Conservation (phyloP, 1,140 invertebrate species). For the Drosophila tristis region DNA sequence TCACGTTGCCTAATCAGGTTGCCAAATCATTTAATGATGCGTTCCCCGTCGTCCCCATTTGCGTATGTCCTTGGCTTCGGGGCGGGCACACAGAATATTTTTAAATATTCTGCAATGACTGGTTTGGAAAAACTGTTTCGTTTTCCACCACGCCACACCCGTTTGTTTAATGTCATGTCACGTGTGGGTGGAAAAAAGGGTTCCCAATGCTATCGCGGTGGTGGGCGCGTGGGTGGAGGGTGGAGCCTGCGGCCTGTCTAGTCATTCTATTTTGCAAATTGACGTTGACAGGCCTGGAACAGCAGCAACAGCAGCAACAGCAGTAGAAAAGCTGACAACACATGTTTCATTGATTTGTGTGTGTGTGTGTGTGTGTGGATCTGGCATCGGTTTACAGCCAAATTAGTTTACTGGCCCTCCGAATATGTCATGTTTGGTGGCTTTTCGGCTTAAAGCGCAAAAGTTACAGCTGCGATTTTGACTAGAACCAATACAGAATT, state of each 20-base stretch:
- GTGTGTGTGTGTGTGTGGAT: neutral
- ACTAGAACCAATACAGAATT: no score
- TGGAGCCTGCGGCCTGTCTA: slow-evolving; percentile 30
- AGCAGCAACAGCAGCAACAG: slow-evolving; percentile 5
- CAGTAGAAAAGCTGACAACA: slow-evolving; percentile 17
- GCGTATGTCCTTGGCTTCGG: neutral
- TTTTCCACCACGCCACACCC: neutral
- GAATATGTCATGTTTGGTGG: slow-evolving; percentile 28
- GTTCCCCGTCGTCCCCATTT: neutral
- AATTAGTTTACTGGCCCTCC: slow-evolving; percentile 43
- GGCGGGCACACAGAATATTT: slow-evolving; percentile 20
- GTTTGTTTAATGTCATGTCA: slow-evolving; percentile 16
- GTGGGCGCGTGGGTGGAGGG: slow-evolving; percentile 4
- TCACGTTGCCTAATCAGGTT: slow-evolving; percentile 70
- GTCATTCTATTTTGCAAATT: slow-evolving; percentile 57
- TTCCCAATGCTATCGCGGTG: neutral
- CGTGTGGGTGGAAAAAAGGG: no score
- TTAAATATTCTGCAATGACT: slow-evolving; percentile 51
- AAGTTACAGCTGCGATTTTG: no score
- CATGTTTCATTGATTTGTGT: slow-evolving; percentile 53
- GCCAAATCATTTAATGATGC: slow-evolving; percentile 72
- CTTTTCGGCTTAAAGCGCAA: no score
- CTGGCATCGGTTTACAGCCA: slow-evolving; percentile 21
- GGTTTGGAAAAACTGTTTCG: slow-evolving; percentile 18
- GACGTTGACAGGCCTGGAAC: slow-evolving; percentile 58